These are phyloP conservation scores for Allygus modestus DNA, from an alignment of 2,888 invertebrate species.

Conservation along the genomic window DNA sequence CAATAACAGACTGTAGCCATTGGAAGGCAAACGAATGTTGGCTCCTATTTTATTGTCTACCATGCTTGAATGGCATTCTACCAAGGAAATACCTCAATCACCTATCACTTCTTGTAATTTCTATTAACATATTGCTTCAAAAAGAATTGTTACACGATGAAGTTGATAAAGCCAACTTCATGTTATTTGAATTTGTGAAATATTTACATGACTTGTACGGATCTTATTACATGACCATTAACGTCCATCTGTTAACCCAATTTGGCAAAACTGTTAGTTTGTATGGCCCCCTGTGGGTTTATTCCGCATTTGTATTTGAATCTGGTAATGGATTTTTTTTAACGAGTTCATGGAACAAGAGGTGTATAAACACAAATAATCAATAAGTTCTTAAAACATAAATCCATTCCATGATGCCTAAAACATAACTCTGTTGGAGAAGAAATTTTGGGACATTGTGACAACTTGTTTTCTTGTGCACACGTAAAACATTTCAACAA, in stretches of 20 bases:
- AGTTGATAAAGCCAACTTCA: not conserved
- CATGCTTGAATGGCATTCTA: conserved; percentile 7
- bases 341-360: conserved; percentile 10
- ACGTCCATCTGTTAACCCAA: conserved; percentile 23
- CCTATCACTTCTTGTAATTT: not conserved
- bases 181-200: conserved; percentile 11
- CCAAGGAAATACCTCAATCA: conserved; percentile 1
- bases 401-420: not conserved
- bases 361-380: conserved; percentile 19
- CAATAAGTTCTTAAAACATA: conserved; percentile 1
- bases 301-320: conserved; percentile 19
- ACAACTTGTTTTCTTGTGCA: not conserved
- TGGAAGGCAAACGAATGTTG: conserved; percentile 27
- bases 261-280: conserved; percentile 27
- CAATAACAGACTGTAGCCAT: conserved; percentile 2
- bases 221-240: not conserved
- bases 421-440: not conserved
- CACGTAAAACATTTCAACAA: not conserved
- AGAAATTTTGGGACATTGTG: not conserved
- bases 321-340: not conserved
- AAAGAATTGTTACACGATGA: not conserved
- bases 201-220: conserved; percentile 7
- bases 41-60: conserved; percentile 1
- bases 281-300: conserved; percentile 20
- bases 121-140: not conserved